Evolutionary conservation across 64 coral and sea anemone genomes (phyloP), one percentile per base, ranked within the genome.

Genomic region (Actinia equina): DNA sequence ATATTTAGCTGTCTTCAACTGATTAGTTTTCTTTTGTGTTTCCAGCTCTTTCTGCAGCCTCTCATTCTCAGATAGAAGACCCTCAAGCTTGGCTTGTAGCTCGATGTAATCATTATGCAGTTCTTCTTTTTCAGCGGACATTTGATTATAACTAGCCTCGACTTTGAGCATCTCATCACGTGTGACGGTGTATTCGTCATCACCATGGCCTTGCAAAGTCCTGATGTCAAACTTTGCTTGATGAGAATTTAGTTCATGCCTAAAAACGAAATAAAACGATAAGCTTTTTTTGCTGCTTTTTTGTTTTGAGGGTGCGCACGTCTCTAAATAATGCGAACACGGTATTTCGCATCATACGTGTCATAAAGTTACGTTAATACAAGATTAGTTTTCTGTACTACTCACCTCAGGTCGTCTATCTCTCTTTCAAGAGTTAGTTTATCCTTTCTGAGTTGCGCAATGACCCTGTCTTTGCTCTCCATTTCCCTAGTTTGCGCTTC

Each of bases 91-190:
- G 26, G 27, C 83, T 43, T 85, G 83, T 45, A 85, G 17, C 51
- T 85, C 83, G 83, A 85, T 85, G 83, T 85, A 85, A 53, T 85
- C 83, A 30, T 43, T 85, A 10, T 85, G 54, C 0, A 85, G 55
- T 3, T 85, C 83, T 63, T 85, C 83, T 63, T 85, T 85, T 26
- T 85, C 83, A 37, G 55, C 55, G 15, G 83, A 58, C 83, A 85
- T 85, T 4, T 85, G 49, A 20, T 85, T 85, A 45, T 85, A 85
- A 56, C 83, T 85, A 25, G 52, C 59, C 55, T 85, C 83, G 56
- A 85, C 83, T 42, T 85, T 85, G 55, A 85, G 83, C 83, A 85
- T 85, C 83, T 85, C 83, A 15, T 85, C 83, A 20, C 83, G 83
- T 13, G 83, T 85, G 26, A 85, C 83, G 53, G 83, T 85, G 83